A percentile compares a stretch with the other conserved stretches of the same genome.
These are phyloP conservation scores for Propsilocerus akamusi DNA, from an alignment of 1,140 invertebrate species.

Conservation along the genomic window DNA sequence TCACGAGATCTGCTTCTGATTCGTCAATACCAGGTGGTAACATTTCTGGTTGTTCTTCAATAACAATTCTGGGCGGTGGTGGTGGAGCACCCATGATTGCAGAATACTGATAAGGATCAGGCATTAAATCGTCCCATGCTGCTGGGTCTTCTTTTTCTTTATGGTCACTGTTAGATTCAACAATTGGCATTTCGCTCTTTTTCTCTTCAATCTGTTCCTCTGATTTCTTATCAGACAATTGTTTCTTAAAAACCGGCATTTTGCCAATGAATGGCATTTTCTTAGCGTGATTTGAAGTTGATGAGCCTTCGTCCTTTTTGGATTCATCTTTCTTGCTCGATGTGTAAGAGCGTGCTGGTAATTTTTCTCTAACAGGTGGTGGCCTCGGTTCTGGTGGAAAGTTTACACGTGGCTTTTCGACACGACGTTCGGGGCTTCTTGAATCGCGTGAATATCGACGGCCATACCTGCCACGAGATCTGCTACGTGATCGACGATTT, in stretches of 20 bases:
- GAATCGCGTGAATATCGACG: slow-evolving; percentile 9
- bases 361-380: slow-evolving; percentile 8
- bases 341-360: neutral
- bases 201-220: slow-evolving; percentile 22
- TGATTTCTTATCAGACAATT: slow-evolving; percentile 11
- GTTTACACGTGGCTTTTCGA: slow-evolving; percentile 19
- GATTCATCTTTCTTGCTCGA: slow-evolving; percentile 6
- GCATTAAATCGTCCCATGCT: slow-evolving; percentile 24
- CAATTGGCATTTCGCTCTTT: slow-evolving; percentile 17
- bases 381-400: slow-evolving; percentile 21
- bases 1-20: slow-evolving; percentile 13
- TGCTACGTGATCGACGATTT: slow-evolving; percentile 10
- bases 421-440: slow-evolving; percentile 7
- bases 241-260: slow-evolving; percentile 47
- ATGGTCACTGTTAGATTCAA: slow-evolving; percentile 9
- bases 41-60: neutral
- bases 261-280: slow-evolving; percentile 49
- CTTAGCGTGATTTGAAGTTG: slow-evolving; percentile 15
- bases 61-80: slow-evolving; percentile 13
- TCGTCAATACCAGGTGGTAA: slow-evolving; percentile 21
- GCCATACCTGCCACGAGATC: slow-evolving; percentile 10
- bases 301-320: slow-evolving; percentile 15
- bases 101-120: slow-evolving; percentile 22
- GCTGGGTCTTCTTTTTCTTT: slow-evolving; percentile 14
- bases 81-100: slow-evolving; percentile 20